Conservation (phyloP, 2,113 vertebrate species). For the Oreochromis spilurus region DNA sequence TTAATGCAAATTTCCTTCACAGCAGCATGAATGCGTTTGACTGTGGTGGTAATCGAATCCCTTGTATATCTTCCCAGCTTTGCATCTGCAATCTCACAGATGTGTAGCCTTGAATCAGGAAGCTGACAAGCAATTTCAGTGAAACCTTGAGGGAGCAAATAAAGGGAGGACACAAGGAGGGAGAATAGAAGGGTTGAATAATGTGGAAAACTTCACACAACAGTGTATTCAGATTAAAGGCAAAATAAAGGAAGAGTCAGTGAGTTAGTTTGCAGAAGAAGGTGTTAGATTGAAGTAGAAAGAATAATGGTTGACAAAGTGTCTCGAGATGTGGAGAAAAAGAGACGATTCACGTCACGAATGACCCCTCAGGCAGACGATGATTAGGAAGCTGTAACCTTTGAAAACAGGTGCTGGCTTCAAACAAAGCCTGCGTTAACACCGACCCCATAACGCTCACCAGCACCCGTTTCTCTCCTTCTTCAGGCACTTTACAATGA, state of each 20-base stretch:
- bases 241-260: fast-evolving
- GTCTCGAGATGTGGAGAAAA: neutral
- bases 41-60: neutral
- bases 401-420: neutral
- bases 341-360: neutral
- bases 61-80: neutral
- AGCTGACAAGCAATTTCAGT: neutral
- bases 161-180: neutral
- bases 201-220: neutral
- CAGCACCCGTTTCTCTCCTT: neutral
- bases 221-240: neutral
- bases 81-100: neutral
- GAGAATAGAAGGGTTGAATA: neutral
- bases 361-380: neutral
- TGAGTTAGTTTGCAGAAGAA: neutral
- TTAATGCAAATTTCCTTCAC: neutral
- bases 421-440: neutral
- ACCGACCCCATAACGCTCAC: fast-evolving
- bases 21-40: neutral
- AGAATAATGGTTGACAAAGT: neutral
- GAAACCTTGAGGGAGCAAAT: neutral
- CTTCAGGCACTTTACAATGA: constrained; percentile 98
- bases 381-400: neutral
- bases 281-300: neutral
- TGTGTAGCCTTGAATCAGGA: neutral